Evolutionary conservation across 2,113 vertebrate species (phyloP).

Genomic region (Poeciliopsis turrubarensis): DNA sequence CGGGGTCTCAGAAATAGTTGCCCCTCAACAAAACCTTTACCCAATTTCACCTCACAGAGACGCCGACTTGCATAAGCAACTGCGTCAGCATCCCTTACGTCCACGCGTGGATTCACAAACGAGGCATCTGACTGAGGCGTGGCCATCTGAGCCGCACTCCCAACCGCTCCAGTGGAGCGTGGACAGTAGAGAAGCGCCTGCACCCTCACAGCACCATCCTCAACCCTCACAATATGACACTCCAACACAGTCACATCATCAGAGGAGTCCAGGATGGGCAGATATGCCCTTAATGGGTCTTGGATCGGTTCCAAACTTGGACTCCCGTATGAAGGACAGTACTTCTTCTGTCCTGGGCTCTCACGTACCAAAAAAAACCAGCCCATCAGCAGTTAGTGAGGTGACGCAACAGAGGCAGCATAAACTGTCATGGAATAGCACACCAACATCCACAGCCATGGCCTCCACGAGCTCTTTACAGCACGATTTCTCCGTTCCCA

Average conservation of each 20-base stretch:
- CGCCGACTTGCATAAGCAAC: constrained; percentile 49
- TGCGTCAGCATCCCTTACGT: constrained; percentile 38
- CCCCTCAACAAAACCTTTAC: constrained; percentile 32
- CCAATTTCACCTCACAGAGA: constrained; percentile 44
- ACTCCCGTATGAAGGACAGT: constrained; percentile 49
- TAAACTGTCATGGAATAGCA: constrained; percentile 54
- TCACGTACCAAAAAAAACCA: constrained; percentile 46
- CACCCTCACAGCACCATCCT: constrained; percentile 36
- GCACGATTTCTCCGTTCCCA: constrained; percentile 39
- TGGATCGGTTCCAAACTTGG: constrained; percentile 42
- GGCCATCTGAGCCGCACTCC: constrained; percentile 38
- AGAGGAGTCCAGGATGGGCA: constrained; percentile 50
- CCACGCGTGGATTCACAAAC: constrained; percentile 46
- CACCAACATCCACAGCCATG: constrained; percentile 38
- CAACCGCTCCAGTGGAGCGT: constrained; percentile 69
- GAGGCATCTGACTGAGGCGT: constrained; percentile 45
- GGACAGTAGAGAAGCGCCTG: constrained; percentile 63
- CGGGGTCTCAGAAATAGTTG: constrained; percentile 37
- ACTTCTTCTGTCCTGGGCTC: constrained; percentile 25
- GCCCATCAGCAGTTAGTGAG: constrained; percentile 41
- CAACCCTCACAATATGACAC: constrained; percentile 49
- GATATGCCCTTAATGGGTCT: constrained; percentile 36
- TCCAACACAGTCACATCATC: constrained; percentile 40
- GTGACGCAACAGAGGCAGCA: constrained; percentile 52
- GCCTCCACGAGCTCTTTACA: constrained; percentile 57